phyloP scores from a whole-genome alignment of 2,888 invertebrate species.

The Luperina testacea region DNA sequence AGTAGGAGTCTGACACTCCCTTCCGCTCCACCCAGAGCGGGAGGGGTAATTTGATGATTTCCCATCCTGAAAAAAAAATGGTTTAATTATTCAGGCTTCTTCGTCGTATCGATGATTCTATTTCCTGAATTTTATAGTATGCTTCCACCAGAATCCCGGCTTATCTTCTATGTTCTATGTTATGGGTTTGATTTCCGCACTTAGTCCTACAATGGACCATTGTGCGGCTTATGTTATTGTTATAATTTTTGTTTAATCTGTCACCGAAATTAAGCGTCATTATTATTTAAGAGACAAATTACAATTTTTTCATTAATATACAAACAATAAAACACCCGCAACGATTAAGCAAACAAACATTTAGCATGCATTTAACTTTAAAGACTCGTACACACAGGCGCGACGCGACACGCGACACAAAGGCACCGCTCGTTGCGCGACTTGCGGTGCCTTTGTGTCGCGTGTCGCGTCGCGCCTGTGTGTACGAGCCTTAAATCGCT shows the following conservation, averaged over 20 bases:
- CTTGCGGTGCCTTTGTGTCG: no score
- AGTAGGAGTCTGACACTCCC: no score
- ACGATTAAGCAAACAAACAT: slow-evolving; percentile 4
- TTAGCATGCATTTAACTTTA: slow-evolving; percentile 38
- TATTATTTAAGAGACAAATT: neutral
- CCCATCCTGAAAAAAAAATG: no score
- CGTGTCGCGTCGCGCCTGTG: no score
- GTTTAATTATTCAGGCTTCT: neutral
- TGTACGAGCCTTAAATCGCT: no score
- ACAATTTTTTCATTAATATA: neutral
- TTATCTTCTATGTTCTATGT: neutral
- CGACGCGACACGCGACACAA: no score
- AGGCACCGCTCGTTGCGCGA: no score
- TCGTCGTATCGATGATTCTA: neutral
- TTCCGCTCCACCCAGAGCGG: no score
- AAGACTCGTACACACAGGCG: no score
- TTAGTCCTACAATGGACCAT: no score
- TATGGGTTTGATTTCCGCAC: no score
- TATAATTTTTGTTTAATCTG: neutral
- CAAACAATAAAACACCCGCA: neutral
- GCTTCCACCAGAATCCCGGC: neutral
- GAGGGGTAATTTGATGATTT: no score
- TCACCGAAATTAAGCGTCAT: neutral
- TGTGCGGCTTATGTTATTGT: neutral
- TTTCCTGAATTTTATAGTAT: neutral